phyloP scores from a whole-genome alignment of 2,888 invertebrate genomes.

The Congeria kusceri region DNA sequence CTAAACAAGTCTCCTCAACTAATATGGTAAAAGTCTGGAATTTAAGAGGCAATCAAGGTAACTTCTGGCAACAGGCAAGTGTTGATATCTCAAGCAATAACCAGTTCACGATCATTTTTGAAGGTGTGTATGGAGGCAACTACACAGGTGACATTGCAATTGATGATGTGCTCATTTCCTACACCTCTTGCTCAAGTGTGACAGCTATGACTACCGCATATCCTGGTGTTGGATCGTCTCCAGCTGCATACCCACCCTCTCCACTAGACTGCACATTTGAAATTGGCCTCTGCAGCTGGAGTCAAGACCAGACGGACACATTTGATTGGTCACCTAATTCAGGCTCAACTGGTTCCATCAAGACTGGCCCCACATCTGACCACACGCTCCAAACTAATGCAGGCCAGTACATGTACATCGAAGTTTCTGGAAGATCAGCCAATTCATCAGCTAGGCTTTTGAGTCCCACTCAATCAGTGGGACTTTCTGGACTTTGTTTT shows the following conservation, averaged over 20 bases:
- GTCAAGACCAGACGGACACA: slow-evolving; percentile 76
- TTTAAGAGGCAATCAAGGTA: slow-evolving; percentile 74
- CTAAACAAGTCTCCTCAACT: slow-evolving; percentile 54
- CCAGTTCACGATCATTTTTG: slow-evolving; percentile 76
- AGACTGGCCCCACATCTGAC: slow-evolving; percentile 81
- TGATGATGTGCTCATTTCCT: slow-evolving; percentile 77
- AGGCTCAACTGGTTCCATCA: slow-evolving; percentile 67
- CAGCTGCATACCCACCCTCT: slow-evolving; percentile 71
- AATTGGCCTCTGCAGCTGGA: slow-evolving; percentile 77
- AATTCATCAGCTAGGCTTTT: slow-evolving; percentile 76
- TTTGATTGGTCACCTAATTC: slow-evolving; percentile 78
- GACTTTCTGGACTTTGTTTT: slow-evolving; percentile 75
- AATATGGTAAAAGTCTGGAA: slow-evolving; percentile 56
- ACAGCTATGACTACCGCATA: slow-evolving; percentile 44
- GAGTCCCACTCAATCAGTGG: slow-evolving; percentile 62
- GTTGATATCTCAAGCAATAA: slow-evolving; percentile 46
- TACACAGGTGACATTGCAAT: slow-evolving; percentile 82
- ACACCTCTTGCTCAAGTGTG: slow-evolving; percentile 60
- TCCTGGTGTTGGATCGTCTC: slow-evolving; percentile 59
- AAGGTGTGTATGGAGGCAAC: slow-evolving; percentile 78
- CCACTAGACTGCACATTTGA: slow-evolving; percentile 81
- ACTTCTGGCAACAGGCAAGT: slow-evolving; percentile 73
- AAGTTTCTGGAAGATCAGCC: slow-evolving; percentile 62
- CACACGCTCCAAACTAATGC: slow-evolving; percentile 78
- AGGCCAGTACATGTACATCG: slow-evolving; percentile 78